Conservation (phyloP, 2,797 vertebrate species). For the Mormyrus proboscirostris region DNA sequence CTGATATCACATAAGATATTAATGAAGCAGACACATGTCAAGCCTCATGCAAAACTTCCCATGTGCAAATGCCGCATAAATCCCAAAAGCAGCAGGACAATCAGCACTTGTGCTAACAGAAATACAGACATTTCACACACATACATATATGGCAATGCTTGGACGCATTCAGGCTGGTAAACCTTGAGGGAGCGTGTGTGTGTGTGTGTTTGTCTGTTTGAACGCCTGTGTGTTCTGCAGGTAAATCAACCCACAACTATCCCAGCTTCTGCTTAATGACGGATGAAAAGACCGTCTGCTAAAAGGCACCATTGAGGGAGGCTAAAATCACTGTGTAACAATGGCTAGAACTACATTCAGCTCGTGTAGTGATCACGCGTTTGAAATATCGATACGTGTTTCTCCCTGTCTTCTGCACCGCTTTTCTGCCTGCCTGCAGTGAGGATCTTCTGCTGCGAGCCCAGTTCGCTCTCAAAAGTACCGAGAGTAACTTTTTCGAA, state of each 20-base stretch:
- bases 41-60: neutral
- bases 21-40: neutral
- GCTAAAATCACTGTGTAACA: slow-evolving; percentile 59
- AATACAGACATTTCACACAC: neutral
- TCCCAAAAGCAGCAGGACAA: neutral
- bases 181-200: neutral
- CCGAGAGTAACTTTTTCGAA: neutral
- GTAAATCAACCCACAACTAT: slow-evolving; percentile 53
- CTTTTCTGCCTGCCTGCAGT: neutral
- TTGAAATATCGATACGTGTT: neutral
- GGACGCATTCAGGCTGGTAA: neutral
- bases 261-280: slow-evolving; percentile 62
- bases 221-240: slow-evolving; percentile 30
- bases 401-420: neutral
- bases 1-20: neutral
- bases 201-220: neutral
- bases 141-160: neutral
- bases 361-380: neutral
- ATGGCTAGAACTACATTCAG: neutral
- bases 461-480: neutral
- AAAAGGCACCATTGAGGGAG: slow-evolving; percentile 84
- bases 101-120: neutral
- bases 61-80: neutral
- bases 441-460: neutral
- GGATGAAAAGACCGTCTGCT: slow-evolving; percentile 68